phyloP scores from a whole-genome alignment of 1,140 invertebrate genomes.

The Myzus persicae region DNA sequence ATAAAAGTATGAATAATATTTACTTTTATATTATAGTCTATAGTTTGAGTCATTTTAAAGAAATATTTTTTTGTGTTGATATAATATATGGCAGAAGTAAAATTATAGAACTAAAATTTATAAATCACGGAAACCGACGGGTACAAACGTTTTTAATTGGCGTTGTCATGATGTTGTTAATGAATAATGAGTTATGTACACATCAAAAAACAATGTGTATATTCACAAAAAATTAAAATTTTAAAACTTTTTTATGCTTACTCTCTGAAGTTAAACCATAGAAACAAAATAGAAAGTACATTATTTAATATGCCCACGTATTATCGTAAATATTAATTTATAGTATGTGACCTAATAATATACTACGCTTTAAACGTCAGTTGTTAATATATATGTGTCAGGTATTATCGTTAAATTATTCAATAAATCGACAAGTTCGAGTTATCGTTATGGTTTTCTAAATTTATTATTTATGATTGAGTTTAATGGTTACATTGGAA shows the following conservation, averaged over 20 bases:
- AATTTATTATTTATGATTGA: background rate
- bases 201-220: background rate
- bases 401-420: constrained; percentile 1
- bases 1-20: background rate
- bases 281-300: constrained; percentile 4
- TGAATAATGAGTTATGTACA: background rate
- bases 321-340: background rate
- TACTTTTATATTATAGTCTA: background rate
- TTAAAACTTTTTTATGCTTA: background rate
- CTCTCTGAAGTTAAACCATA: background rate
- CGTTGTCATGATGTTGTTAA: background rate
- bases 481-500: background rate
- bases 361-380: background rate
- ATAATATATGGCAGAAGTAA: background rate
- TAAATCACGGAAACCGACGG: background rate
- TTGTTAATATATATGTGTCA: background rate
- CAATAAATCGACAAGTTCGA: background rate
- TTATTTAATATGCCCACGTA: background rate
- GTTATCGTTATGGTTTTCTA: background rate
- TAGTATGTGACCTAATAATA: background rate
- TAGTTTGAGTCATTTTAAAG: background rate
- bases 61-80: background rate
- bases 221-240: background rate
- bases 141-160: background rate
- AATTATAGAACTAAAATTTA: background rate